Conservation (phyloP, 2,888 invertebrate genomes). For the Leptopterna dolabrata region DNA sequence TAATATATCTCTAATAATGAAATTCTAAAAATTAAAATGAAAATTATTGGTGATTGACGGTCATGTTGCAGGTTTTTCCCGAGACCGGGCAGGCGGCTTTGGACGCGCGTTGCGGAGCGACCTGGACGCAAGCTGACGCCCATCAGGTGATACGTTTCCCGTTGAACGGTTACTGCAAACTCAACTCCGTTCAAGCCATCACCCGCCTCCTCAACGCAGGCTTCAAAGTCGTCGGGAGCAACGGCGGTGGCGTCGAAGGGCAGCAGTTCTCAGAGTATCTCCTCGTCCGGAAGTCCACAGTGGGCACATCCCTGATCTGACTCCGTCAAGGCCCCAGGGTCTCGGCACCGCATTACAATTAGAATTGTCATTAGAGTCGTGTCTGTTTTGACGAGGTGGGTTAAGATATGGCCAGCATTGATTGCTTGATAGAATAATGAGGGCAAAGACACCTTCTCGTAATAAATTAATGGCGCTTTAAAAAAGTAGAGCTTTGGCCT, state of each 20-base stretch:
- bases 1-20: no score
- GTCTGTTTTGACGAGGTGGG: background rate
- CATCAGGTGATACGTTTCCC: conserved; percentile 87
- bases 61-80: conserved; percentile 70
- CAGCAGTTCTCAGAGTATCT: conserved; percentile 92
- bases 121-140: conserved; percentile 85
- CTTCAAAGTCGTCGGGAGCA: conserved; percentile 83
- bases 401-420: background rate
- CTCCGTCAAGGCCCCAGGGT: background rate
- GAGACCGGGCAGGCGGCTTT: conserved; percentile 83
- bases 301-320: background rate
- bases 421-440: background rate
- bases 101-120: conserved; percentile 81
- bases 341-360: background rate
- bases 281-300: conserved; percentile 73
- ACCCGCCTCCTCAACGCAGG: conserved; percentile 75
- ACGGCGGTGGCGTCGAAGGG: conserved; percentile 88
- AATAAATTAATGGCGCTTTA: no score
- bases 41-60: background rate
- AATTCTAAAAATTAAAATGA: no score
- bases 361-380: background rate
- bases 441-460: no score
- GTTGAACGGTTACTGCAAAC: conserved; percentile 87
- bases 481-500: no score
- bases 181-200: conserved; percentile 89